A percentile compares a stretch with the other conserved stretches of the same genome.
Conservation (phyloP, 2,113 vertebrate species). For the Poecilia latipinna region DNA sequence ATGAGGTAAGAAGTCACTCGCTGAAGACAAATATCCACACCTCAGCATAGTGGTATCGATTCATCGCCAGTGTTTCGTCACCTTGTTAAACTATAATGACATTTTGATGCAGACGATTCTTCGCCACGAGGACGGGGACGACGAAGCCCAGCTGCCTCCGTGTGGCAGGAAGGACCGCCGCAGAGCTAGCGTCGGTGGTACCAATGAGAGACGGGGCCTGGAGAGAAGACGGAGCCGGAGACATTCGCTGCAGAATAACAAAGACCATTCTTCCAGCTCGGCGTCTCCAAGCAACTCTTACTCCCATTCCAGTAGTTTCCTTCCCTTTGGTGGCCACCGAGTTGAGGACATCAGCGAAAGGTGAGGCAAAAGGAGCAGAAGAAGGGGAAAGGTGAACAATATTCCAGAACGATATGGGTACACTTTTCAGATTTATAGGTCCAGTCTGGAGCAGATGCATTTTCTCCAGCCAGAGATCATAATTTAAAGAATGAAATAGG, state of each 20-base stretch:
- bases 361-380: slow-evolving; percentile 72
- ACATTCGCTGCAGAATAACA: slow-evolving; percentile 88
- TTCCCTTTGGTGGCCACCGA: slow-evolving; percentile 73
- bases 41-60: background rate
- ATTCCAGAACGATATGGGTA: background rate
- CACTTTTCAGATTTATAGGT: background rate
- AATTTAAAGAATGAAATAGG: slow-evolving; percentile 46
- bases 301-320: slow-evolving; percentile 69
- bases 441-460: slow-evolving; percentile 39
- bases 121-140: slow-evolving; percentile 90
- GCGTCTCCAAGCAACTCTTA: slow-evolving; percentile 82
- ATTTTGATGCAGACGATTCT: slow-evolving; percentile 81
- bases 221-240: slow-evolving; percentile 92
- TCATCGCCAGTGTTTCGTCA: background rate
- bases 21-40: background rate
- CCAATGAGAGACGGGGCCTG: slow-evolving; percentile 78
- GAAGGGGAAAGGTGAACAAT: slow-evolving; percentile 18
- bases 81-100: background rate
- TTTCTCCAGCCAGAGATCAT: slow-evolving; percentile 46
- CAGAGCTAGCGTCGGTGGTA: slow-evolving; percentile 86
- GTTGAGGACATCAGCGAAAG: slow-evolving; percentile 87
- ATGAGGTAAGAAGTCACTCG: slow-evolving; percentile 84
- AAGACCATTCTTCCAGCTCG: slow-evolving; percentile 84
- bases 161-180: slow-evolving; percentile 85
- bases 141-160: slow-evolving; percentile 81